phyloP scores from a whole-genome alignment of 1,140 invertebrate species.

The Leucophenga varia region DNA sequence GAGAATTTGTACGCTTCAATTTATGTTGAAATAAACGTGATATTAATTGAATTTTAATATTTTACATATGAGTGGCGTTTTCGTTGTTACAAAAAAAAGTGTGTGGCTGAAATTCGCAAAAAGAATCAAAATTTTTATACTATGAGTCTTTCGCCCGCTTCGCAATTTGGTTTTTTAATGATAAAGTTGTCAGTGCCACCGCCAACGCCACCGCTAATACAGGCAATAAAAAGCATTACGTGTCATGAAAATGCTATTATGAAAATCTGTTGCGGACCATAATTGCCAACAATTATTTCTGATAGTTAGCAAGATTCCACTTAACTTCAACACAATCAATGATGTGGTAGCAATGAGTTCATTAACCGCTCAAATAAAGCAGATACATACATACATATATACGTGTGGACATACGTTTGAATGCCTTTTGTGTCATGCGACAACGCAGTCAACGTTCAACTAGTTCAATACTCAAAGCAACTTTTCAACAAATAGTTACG shows the following conservation, averaged over 20 bases:
- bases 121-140: too few relatives aligned
- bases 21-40: constrained; percentile 48
- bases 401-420: too few relatives aligned
- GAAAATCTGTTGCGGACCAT: constrained; percentile 42
- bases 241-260: constrained; percentile 48
- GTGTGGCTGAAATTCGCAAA: not conserved
- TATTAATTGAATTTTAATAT: constrained; percentile 57
- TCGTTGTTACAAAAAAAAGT: not conserved
- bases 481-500: too few relatives aligned
- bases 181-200: too few relatives aligned
- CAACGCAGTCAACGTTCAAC: too few relatives aligned
- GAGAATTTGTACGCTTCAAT: not conserved
- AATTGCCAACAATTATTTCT: constrained; percentile 26
- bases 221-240: constrained; percentile 11
- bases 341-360: not conserved
- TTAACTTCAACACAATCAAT: not conserved
- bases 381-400: too few relatives aligned
- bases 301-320: constrained; percentile 16
- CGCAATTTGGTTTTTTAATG: too few relatives aligned
- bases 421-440: too few relatives aligned
- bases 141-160: too few relatives aligned
- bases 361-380: too few relatives aligned
- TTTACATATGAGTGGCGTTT: constrained; percentile 32
- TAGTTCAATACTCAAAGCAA: too few relatives aligned
- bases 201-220: constrained; percentile 31